Evolutionary conservation across 1,140 invertebrate species (phyloP), one percentile per base, ranked within the genome.

Genomic region (Platyscapa corneri): DNA sequence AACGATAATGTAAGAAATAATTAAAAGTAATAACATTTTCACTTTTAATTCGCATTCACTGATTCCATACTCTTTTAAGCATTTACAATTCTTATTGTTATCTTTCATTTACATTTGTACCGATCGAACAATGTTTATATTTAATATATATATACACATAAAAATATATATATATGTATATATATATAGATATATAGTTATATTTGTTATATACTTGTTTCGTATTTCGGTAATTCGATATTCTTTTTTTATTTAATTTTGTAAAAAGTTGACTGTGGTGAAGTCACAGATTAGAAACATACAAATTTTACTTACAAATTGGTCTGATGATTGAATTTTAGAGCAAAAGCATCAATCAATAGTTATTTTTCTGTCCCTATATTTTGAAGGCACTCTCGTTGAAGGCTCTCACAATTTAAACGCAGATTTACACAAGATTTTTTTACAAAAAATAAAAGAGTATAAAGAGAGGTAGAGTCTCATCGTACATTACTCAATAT

Each of bases 371-470:
- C n/a, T 86, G 72, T 85, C 78, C 75, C 60, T 82, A 53, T 77
- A 23, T 60, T 82, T 56, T 78, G 74, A 86, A 86, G 84, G 84
- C 84, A 86, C 84, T 82, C 60, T 77, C 77, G 39, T 82, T 49
- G n/a, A 86, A 86, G 74, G 64, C 84, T 86, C 80, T 86, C 37
- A 65, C 65, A 81, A 85, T 85, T 67, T 70, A 76, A 82, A 85
- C 42, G 42, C 77, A 85, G 84, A 78, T 32, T 60, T 65, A 85
- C 0, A 76, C 5, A 14, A 72, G 39, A 78, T 60, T 56, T 77
- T 83, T 85, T 75, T 81, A 82, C 84, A 85, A 82, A 76, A 82
- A 82, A 74, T 6, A 60, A 65, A 82, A 76, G 53, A 32, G 30
- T 23, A 81, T 10, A 20, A 27, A 75, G 60, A 77, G 65, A 76